Evolutionary conservation across 2,797 vertebrate species (phyloP), one percentile per base, ranked within the genome.

Genomic region (Trachurus trachurus): DNA sequence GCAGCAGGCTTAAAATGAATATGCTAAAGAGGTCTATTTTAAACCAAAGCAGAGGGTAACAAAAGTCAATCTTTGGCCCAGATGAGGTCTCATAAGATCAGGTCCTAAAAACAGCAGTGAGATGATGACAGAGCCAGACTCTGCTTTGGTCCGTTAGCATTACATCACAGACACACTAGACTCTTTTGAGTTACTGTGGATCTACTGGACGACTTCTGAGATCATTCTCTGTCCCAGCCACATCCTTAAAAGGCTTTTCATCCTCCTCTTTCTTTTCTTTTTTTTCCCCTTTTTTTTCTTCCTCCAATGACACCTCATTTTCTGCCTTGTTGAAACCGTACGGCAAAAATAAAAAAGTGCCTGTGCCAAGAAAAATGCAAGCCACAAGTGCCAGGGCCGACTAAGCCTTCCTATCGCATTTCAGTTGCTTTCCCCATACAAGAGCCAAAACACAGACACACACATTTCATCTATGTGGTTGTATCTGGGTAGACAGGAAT

Each of bases 211-310:
- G 63, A 82, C 53, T 83, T 81, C 69, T 88, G 84, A 87, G 76
- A 86, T 87, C 81, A 85, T 80, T 83, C 71, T 71, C 79, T 69
- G 49, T 80, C 78, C 57, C 75, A 72, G 74, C 34, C 66, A 83
- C 83, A 82, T 82, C 90, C 92, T 89, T 92, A 93, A 92, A 94
- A 93, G 91, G 92, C 86, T 83, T 87, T 76, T 86, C 16, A 72
- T 68, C 71, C 70, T 68, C 76, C 50, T 66, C 72, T 60, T 81
- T 73, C 53, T 61, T 67, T 80, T 67, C 26, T 26, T 26, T 26
- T 26, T 26, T 26, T 26, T 26, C 3, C 3, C 26, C 26, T 26
- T 26, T 26, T 26, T 26, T 26, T 26, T 26, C 26, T 80, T 74
- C 62, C 4, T 68, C 59, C 59, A 77, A 60, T 54, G 70, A 87